These are phyloP conservation scores for Nothoprocta pentlandii DNA, from an alignment of 2,113 vertebrate genomes.

Conservation along the genomic window DNA sequence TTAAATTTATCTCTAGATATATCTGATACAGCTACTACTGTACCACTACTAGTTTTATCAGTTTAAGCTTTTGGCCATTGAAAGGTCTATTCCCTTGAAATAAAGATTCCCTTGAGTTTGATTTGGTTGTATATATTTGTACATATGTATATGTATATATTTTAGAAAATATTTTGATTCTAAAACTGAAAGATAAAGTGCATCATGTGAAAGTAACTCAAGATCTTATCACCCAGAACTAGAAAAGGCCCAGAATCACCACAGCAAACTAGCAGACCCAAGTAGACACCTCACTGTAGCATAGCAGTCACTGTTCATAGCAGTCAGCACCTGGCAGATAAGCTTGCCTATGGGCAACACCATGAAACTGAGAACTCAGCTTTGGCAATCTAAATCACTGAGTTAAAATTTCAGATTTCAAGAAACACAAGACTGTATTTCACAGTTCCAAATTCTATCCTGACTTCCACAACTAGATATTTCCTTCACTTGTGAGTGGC, in stretches of 20 bases:
- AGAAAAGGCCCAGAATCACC: background rate
- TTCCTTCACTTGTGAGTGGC: background rate
- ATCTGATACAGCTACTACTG: too few relatives aligned
- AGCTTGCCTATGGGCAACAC: background rate
- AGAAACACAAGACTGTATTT: background rate
- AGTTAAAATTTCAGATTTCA: background rate
- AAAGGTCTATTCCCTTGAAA: background rate
- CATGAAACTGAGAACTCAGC: background rate
- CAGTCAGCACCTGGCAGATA: background rate
- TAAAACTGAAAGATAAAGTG: background rate
- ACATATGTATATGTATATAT: background rate
- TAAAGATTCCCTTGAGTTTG: background rate
- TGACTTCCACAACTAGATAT: background rate
- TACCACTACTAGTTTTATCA: background rate
- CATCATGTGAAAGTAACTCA: background rate
- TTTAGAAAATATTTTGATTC: background rate
- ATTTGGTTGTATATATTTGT: background rate
- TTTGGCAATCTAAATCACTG: background rate
- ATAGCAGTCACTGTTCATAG: background rate
- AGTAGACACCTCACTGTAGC: background rate
- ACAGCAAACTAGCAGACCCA: background rate
- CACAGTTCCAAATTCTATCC: background rate
- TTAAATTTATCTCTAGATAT: background rate
- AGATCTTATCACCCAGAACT: background rate
- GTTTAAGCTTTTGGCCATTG: background rate